phyloP scores from a whole-genome alignment of 2,888 invertebrate species.

The Pollenia griseotomentosa region DNA sequence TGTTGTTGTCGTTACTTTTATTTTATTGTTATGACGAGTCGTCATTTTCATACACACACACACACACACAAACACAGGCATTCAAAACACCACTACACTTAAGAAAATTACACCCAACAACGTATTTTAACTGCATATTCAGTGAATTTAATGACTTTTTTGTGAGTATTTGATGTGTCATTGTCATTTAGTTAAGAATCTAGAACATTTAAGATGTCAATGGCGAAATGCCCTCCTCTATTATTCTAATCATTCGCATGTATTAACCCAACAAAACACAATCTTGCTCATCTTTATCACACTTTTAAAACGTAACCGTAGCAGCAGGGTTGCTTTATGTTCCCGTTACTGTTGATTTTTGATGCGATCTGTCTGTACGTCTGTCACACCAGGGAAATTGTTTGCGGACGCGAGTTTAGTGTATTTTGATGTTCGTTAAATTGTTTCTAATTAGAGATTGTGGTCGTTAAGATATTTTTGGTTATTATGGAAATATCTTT shows the following conservation, averaged over 20 bases:
- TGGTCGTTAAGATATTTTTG: constrained; percentile 70
- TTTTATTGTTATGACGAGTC: constrained; percentile 64
- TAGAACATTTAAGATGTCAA: constrained; percentile 82
- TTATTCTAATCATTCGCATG: constrained; percentile 44
- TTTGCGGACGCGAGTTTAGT: constrained; percentile 67
- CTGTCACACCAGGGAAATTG: constrained; percentile 51
- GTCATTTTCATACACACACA: constrained; percentile 52
- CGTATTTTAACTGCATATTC: constrained; percentile 76
- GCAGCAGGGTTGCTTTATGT: constrained; percentile 39
- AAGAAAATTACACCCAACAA: constrained; percentile 75
- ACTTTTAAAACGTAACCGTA: constrained; percentile 24
- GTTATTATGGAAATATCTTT: constrained; percentile 70
- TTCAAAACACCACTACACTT: constrained; percentile 53
- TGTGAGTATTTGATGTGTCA: constrained; percentile 77
- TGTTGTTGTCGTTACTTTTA: constrained; percentile 64
- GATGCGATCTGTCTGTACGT: constrained; percentile 64
- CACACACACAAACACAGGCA: no score
- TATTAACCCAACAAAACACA: constrained; percentile 55
- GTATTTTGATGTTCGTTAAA: constrained; percentile 75
- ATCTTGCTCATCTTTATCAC: constrained; percentile 45
- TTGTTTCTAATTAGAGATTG: constrained; percentile 81
- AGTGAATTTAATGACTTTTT: constrained; percentile 83
- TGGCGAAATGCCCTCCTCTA: constrained; percentile 55
- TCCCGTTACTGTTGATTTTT: constrained; percentile 27
- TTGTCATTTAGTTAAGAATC: constrained; percentile 80